Percentiles rank a stretch among this genome's conserved stretches.
These are phyloP conservation scores for Oreochromis mossambicus DNA, from an alignment of 2,797 vertebrate genomes.

Conservation along the genomic window DNA sequence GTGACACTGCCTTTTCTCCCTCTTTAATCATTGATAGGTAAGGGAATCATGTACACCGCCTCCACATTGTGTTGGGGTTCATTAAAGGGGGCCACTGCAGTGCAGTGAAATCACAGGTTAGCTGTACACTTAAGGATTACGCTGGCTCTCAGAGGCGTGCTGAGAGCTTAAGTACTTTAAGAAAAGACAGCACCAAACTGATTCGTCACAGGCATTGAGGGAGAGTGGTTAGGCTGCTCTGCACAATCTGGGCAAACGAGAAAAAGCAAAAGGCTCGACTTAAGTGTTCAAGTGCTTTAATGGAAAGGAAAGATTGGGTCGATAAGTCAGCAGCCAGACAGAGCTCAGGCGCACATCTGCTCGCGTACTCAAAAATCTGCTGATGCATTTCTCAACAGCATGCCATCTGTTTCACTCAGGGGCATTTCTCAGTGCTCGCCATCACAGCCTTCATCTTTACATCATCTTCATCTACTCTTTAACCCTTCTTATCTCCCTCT, in stretches of 20 bases:
- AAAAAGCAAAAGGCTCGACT: background rate
- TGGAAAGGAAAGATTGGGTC: slow-evolving; percentile 56
- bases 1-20: background rate
- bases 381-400: slow-evolving; percentile 13
- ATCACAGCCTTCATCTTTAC: background rate
- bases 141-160: background rate
- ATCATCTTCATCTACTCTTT: background rate
- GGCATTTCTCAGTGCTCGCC: background rate
- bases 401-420: background rate
- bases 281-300: slow-evolving; percentile 52
- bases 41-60: slow-evolving; percentile 2
- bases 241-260: background rate
- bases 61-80: slow-evolving; percentile 11
- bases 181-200: slow-evolving; percentile 6
- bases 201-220: slow-evolving; percentile 13
- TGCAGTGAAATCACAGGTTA: background rate
- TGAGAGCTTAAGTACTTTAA: background rate
- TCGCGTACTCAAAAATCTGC: slow-evolving; percentile 31
- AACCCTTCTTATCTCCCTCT: background rate
- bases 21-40: slow-evolving; percentile 44
- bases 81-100: slow-evolving; percentile 17
- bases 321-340: slow-evolving; percentile 58
- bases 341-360: slow-evolving; percentile 39
- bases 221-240: background rate
- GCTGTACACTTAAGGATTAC: slow-evolving; percentile 32